These are phyloP conservation scores for Corythoichthys intestinalis DNA, from an alignment of 2,113 vertebrate species.

Conservation along the genomic window DNA sequence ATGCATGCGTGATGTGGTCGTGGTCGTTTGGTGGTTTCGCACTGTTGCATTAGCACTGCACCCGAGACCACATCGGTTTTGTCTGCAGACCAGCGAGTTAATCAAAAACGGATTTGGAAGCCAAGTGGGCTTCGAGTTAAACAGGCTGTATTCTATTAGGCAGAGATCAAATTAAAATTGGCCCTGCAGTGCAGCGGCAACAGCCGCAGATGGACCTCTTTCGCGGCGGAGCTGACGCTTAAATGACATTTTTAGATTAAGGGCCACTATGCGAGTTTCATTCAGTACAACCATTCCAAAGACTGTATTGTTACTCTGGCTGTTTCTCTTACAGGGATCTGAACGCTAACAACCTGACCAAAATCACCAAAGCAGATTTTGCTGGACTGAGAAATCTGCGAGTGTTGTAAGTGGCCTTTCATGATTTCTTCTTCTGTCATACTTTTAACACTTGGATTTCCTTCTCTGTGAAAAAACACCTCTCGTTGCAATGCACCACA, in stretches of 20 bases:
- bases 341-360: slow-evolving; percentile 98
- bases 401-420: slow-evolving; percentile 87
- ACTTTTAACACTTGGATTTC: neutral
- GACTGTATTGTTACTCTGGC: neutral
- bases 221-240: neutral
- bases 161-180: slow-evolving; percentile 35
- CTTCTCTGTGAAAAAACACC: neutral
- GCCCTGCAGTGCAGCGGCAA: slow-evolving; percentile 11
- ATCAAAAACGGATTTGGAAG: slow-evolving; percentile 70
- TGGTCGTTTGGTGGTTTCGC: slow-evolving; percentile 47
- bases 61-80: slow-evolving; percentile 55
- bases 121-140: slow-evolving; percentile 56
- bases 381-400: slow-evolving; percentile 89
- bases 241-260: slow-evolving; percentile 14
- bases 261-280: slow-evolving; percentile 15
- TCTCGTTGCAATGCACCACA: neutral
- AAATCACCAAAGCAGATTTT: slow-evolving; percentile 94
- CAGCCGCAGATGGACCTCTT: slow-evolving; percentile 15
- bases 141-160: slow-evolving; percentile 35
- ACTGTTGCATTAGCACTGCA: slow-evolving; percentile 57
- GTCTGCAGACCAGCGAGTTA: slow-evolving; percentile 62
- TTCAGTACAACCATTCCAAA: neutral
- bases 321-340: slow-evolving; percentile 80
- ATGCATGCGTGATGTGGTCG: slow-evolving; percentile 41
- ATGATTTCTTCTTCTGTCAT: neutral